These are phyloP conservation scores for Nebria brevicollis DNA, from an alignment of 2,888 invertebrate species.

Conservation along the genomic window DNA sequence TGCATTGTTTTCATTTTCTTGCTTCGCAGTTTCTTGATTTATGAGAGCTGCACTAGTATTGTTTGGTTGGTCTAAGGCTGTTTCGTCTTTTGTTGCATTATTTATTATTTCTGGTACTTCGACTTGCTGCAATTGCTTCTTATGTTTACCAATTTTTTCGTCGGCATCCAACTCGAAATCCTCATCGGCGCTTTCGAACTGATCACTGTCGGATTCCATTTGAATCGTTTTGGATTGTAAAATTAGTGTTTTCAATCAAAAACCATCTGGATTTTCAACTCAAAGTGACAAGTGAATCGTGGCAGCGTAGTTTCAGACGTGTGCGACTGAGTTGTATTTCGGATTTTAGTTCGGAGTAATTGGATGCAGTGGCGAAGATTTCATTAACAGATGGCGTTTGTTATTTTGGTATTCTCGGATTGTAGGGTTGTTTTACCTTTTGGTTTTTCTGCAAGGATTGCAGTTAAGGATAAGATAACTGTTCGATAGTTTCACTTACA, in stretches of 20 bases:
- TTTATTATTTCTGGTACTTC: slow-evolving; percentile 47
- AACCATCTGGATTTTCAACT: slow-evolving; percentile 21
- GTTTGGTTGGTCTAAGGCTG: slow-evolving; percentile 5
- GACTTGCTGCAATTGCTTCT: slow-evolving; percentile 57
- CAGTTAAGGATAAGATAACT: no score
- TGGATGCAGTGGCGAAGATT: no score
- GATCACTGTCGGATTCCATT: slow-evolving; percentile 81
- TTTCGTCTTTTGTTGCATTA: slow-evolving; percentile 24
- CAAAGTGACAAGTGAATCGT: slow-evolving; percentile 30
- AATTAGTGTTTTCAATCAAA: slow-evolving; percentile 21
- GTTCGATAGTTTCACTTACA: background rate
- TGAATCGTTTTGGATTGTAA: background rate
- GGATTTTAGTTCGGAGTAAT: background rate
- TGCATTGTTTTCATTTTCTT: slow-evolving; percentile 15
- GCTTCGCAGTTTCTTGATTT: background rate
- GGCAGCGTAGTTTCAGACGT: slow-evolving; percentile 27
- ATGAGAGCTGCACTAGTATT: slow-evolving; percentile 10
- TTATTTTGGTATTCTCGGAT: background rate
- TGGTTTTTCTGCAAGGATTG: no score
- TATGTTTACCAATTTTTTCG: slow-evolving; percentile 63
- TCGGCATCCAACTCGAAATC: slow-evolving; percentile 67
- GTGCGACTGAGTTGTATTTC: background rate
- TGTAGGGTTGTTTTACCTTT: background rate
- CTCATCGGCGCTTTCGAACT: slow-evolving; percentile 82
- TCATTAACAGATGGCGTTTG: background rate